Evolutionary conservation across 2,797 vertebrate species (phyloP).

Genomic region (Glossophaga mutica): DNA sequence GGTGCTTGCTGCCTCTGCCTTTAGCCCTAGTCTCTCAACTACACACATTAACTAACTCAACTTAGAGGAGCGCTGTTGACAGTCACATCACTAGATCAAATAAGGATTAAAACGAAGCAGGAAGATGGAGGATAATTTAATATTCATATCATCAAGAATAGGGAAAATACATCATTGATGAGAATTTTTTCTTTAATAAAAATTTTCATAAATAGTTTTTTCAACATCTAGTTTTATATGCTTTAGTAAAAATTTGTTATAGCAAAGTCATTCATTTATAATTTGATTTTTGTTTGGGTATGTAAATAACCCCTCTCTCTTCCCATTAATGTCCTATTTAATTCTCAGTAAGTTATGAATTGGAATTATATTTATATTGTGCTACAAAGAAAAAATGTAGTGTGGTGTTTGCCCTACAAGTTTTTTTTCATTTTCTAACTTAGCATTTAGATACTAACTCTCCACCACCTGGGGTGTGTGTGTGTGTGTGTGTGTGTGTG

Average conservation of each 20-base stretch:
- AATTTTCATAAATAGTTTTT: constrained; percentile 4
- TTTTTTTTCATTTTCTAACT: not conserved
- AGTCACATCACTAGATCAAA: not conserved
- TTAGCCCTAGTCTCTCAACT: not conserved
- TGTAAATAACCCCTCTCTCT: not conserved
- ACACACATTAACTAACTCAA: not conserved
- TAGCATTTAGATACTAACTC: not conserved
- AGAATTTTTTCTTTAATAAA: constrained; percentile 4
- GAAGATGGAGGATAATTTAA: not conserved
- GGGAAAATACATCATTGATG: not conserved
- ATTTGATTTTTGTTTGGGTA: not conserved
- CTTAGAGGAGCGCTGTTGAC: not conserved
- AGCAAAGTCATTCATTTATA: not conserved
- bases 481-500: not conserved
- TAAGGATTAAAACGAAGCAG: not conserved
- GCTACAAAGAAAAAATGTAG: not conserved
- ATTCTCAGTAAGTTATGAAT: constrained; percentile 8
- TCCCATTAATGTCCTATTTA: not conserved
- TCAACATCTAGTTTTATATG: not conserved
- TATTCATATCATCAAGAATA: not conserved
- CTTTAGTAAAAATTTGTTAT: constrained; percentile 3
- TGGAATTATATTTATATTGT: not conserved
- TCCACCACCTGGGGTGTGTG: not conserved
- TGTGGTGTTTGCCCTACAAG: not conserved
- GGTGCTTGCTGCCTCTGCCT: not conserved